These are phyloP conservation scores for Tinea trinotella DNA, from an alignment of 2,888 invertebrate genomes.

Conservation along the genomic window DNA sequence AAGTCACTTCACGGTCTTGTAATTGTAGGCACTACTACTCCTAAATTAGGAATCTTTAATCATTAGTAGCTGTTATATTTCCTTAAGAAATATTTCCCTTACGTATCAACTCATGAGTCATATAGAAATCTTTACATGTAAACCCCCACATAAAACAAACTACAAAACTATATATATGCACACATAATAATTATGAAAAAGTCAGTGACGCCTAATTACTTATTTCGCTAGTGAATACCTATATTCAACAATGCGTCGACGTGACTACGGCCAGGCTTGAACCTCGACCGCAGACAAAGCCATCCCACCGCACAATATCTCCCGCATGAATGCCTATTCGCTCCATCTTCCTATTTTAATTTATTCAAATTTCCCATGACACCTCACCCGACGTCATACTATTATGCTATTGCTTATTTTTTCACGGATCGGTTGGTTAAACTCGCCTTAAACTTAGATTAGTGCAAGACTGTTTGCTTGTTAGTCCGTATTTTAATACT, in stretches of 20 bases:
- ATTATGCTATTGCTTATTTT: slow-evolving; percentile 37
- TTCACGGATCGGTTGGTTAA: not conserved
- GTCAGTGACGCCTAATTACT: slow-evolving; percentile 55
- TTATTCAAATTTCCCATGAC: slow-evolving; percentile 74
- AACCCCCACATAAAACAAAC: too few relatives aligned
- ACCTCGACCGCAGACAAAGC: slow-evolving; percentile 36
- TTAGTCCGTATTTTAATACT: too few relatives aligned
- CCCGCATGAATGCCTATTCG: slow-evolving; percentile 58
- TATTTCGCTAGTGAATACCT: slow-evolving; percentile 31
- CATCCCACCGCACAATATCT: slow-evolving; percentile 41
- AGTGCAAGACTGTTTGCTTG: too few relatives aligned
- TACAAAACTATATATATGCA: not conserved
- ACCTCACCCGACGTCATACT: slow-evolving; percentile 56
- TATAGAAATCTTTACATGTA: too few relatives aligned
- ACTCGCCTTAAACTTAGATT: not conserved
- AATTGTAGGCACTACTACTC: too few relatives aligned
- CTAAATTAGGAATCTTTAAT: too few relatives aligned
- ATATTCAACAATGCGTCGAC: not conserved
- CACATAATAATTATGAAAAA: not conserved
- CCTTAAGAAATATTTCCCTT: too few relatives aligned
- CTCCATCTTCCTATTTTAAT: slow-evolving; percentile 71
- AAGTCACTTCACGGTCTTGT: too few relatives aligned
- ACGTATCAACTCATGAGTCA: too few relatives aligned
- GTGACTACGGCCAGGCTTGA: not conserved
- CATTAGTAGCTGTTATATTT: too few relatives aligned